Percentiles rank a stretch among this genome's conserved stretches.
These are phyloP conservation scores for Drosophila insularis DNA, from an alignment of 1,140 invertebrate genomes.

Conservation along the genomic window DNA sequence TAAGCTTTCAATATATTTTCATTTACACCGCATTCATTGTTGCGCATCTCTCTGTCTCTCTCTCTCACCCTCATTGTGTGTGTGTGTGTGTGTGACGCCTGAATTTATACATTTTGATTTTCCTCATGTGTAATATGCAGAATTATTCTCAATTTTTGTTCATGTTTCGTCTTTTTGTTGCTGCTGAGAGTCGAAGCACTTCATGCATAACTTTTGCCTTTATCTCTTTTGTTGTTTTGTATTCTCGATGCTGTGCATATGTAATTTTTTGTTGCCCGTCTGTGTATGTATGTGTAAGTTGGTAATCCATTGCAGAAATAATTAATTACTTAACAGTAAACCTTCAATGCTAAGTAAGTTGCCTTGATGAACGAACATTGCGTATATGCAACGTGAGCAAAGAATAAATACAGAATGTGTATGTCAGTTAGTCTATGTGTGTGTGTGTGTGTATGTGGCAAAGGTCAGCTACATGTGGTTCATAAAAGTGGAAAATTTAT, in stretches of 20 bases:
- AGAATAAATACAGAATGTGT: constrained; percentile 3
- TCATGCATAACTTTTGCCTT: constrained; percentile 29
- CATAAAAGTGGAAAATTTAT: constrained; percentile 46
- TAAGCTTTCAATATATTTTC: constrained; percentile 38
- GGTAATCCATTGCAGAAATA: constrained; percentile 54
- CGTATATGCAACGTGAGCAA: constrained; percentile 33
- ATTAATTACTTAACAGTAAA: constrained; percentile 61
- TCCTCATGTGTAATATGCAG: constrained; percentile 13
- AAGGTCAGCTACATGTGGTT: constrained; percentile 27
- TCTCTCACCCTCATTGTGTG: neutral
- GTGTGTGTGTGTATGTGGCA: neutral
- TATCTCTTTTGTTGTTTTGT: constrained; percentile 17
- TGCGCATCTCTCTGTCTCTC: neutral
- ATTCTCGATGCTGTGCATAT: constrained; percentile 27
- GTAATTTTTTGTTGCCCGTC: constrained; percentile 40
- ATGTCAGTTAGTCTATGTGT: neutral
- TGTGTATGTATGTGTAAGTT: constrained; percentile 22
- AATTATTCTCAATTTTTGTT: constrained; percentile 6
- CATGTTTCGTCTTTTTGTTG: constrained; percentile 12
- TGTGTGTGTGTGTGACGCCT: neutral
- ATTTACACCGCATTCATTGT: constrained; percentile 16
- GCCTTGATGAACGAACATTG: constrained; percentile 19
- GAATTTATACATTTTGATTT: constrained; percentile 16
- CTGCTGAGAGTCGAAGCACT: constrained; percentile 18
- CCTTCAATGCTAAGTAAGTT: constrained; percentile 13